These are phyloP conservation scores for Lepisosteus osseus DNA, from an alignment of 2,113 vertebrate genomes.

Conservation along the genomic window DNA sequence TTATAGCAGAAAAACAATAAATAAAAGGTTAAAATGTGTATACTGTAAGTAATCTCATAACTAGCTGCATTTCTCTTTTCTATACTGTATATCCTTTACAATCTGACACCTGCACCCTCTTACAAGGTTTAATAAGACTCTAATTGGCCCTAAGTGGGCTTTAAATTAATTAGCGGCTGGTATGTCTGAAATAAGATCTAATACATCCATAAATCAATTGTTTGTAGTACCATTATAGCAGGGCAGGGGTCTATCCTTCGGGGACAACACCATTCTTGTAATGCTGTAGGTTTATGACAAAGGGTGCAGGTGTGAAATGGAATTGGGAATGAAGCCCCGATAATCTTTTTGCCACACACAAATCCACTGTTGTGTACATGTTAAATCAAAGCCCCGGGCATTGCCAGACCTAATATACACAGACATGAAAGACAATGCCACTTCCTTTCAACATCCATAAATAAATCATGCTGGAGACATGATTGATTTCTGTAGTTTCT, in stretches of 20 bases:
- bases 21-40: slow-evolving; percentile 4
- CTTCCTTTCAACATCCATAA: slow-evolving; percentile 65
- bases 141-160: slow-evolving; percentile 76
- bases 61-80: neutral
- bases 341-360: slow-evolving; percentile 80
- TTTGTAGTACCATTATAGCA: slow-evolving; percentile 53
- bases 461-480: slow-evolving; percentile 55
- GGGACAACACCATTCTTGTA: slow-evolving; percentile 65
- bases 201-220: slow-evolving; percentile 74
- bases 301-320: slow-evolving; percentile 72
- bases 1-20: no score
- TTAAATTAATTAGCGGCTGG: slow-evolving; percentile 84
- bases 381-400: slow-evolving; percentile 73
- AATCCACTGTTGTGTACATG: slow-evolving; percentile 60
- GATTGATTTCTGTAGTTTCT: slow-evolving; percentile 24
- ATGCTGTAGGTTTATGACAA: slow-evolving; percentile 59
- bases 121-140: slow-evolving; percentile 68
- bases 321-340: slow-evolving; percentile 60
- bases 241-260: slow-evolving; percentile 59
- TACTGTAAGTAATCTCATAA: neutral
- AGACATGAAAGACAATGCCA: slow-evolving; percentile 61
- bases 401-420: slow-evolving; percentile 60
- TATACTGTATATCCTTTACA: neutral
- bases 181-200: slow-evolving; percentile 73
- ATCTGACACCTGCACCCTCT: slow-evolving; percentile 66